A percentile compares a stretch with the other conserved stretches of the same genome.
Evolutionary conservation across 2,113 vertebrate genomes (phyloP).

Genomic region (Podocnemis expansa): DNA sequence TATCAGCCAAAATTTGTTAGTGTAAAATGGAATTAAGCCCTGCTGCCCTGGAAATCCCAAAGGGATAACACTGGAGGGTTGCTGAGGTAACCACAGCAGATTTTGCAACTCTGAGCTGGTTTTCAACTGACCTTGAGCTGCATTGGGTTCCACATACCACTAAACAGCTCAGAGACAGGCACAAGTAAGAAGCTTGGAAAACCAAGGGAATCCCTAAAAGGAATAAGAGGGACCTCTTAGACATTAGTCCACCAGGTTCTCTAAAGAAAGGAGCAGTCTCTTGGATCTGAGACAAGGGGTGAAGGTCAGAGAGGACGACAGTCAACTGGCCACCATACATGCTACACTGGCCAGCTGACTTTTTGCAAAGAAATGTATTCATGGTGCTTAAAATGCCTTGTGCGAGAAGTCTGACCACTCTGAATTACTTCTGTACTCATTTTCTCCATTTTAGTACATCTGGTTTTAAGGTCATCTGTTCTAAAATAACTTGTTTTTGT

Average conservation of each 20-base stretch:
- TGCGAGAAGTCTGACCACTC: no score
- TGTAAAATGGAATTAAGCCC: not conserved
- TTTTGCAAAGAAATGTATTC: no score
- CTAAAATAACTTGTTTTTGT: no score
- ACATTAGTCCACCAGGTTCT: not conserved
- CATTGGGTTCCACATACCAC: not conserved
- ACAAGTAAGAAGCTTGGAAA: not conserved
- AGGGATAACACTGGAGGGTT: not conserved
- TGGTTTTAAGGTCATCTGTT: no score
- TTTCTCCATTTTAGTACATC: no score
- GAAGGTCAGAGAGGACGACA: conserved; percentile 6
- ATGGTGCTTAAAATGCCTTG: no score
- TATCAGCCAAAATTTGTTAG: not conserved
- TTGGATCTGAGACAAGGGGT: not conserved
- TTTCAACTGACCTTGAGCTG: not conserved
- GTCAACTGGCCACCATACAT: no score
- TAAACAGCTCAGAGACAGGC: not conserved
- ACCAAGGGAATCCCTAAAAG: not conserved
- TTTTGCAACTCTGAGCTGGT: not conserved
- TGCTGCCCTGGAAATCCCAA: not conserved
- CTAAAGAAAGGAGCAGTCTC: not conserved
- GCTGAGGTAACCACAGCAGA: not conserved
- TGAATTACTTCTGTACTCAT: no score
- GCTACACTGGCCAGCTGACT: no score
- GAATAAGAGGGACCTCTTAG: not conserved